Percentiles rank a stretch among this genome's conserved stretches.
Evolutionary conservation across 1,140 invertebrate species (phyloP).

Genomic region (Scaptomyza montana): DNA sequence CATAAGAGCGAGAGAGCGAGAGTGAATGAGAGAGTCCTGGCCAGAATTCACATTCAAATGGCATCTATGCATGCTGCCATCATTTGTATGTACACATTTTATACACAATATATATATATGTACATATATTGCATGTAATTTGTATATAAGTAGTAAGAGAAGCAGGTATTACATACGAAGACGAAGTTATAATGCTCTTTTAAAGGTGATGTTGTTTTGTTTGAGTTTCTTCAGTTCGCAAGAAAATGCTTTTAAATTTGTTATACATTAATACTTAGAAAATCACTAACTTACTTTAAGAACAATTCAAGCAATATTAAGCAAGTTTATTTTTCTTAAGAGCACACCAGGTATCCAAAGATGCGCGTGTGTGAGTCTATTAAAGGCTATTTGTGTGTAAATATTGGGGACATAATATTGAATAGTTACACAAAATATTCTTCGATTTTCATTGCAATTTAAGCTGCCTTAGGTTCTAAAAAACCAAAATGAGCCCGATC

Average conservation of each 20-base stretch:
- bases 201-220: too few species aligned
- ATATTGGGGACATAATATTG: slow-evolving; percentile 39
- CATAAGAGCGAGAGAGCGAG: not conserved
- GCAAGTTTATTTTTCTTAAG: not conserved
- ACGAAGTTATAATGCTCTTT: slow-evolving; percentile 14
- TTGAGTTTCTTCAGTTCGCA: too few species aligned
- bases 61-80: slow-evolving; percentile 61
- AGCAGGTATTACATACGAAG: not conserved
- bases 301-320: too few species aligned
- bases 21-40: not conserved
- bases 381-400: too few species aligned
- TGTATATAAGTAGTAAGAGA: slow-evolving; percentile 14
- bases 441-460: slow-evolving; percentile 49
- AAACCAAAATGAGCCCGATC: too few species aligned
- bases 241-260: too few species aligned
- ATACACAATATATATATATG: slow-evolving; percentile 3
- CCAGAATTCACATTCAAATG: slow-evolving; percentile 64
- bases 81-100: slow-evolving; percentile 57
- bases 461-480: slow-evolving; percentile 14
- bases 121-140: not conserved
- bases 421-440: slow-evolving; percentile 30
- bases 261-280: too few species aligned
- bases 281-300: too few species aligned
- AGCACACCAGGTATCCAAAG: slow-evolving; percentile 12
- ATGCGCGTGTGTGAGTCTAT: not conserved